Percentiles rank a stretch among this genome's conserved stretches.
These are phyloP conservation scores for Copidosoma floridanum DNA, from an alignment of 1,140 invertebrate genomes.

Conservation along the genomic window DNA sequence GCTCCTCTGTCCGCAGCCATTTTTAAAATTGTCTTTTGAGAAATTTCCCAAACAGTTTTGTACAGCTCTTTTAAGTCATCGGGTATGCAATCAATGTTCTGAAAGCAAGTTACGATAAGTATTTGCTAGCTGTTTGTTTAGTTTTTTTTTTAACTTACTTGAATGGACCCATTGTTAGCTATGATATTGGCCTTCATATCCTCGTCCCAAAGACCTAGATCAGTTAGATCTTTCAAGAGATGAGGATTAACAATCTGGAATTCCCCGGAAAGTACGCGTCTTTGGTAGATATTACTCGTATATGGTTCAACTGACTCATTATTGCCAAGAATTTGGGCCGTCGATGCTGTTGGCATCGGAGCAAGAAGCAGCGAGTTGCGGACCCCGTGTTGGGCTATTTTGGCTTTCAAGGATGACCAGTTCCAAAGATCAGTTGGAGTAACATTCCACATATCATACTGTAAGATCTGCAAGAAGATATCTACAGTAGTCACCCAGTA, in stretches of 20 bases:
- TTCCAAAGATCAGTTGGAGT: slow-evolving; percentile 88
- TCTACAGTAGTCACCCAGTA: slow-evolving; percentile 8
- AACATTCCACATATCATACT: slow-evolving; percentile 98
- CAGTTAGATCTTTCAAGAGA: slow-evolving; percentile 89
- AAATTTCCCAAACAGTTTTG: slow-evolving; percentile 99
- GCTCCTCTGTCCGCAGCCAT: slow-evolving; percentile 98
- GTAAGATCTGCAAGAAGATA: slow-evolving; percentile 68
- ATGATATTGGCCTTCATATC: slow-evolving; percentile 97
- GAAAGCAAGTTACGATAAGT: slow-evolving; percentile 30
- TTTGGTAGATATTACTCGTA: slow-evolving; percentile 94
- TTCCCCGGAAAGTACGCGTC: slow-evolving; percentile 89
- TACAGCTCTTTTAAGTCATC: slow-evolving; percentile 88
- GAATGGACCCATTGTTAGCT: slow-evolving; percentile 88
- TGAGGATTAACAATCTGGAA: slow-evolving; percentile 96
- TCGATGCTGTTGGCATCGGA: slow-evolving; percentile 99
- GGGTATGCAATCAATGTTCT: slow-evolving; percentile 87
- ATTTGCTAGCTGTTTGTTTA: not conserved
- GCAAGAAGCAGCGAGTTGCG: slow-evolving; percentile 93
- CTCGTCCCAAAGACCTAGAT: slow-evolving; percentile 88
- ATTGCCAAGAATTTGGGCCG: slow-evolving; percentile 98
- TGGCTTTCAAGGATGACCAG: slow-evolving; percentile 81
- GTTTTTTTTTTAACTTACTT: slow-evolving; percentile 48
- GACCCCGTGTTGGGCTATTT: slow-evolving; percentile 88
- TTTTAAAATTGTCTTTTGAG: slow-evolving; percentile 89
- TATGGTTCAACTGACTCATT: slow-evolving; percentile 99